Conservation (phyloP, 2,797 vertebrate genomes). For the Acanthurus lineatus region DNA sequence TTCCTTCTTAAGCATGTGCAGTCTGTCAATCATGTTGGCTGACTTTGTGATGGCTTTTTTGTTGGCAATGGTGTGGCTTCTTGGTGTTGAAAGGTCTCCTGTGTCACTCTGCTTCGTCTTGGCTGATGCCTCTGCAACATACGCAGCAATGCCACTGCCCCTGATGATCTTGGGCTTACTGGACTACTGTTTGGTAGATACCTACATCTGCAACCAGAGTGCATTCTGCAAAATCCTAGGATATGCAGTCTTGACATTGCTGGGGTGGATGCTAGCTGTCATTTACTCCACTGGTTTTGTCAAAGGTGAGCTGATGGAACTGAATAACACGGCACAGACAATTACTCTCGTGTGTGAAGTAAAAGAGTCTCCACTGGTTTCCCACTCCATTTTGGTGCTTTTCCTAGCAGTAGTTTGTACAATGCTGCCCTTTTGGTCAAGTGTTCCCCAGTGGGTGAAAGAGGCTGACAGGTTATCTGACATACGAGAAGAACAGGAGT, state of each 20-base stretch:
- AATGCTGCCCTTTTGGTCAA: conserved; percentile 65
- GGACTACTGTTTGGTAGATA: conserved; percentile 64
- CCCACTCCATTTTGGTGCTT: conserved; percentile 44
- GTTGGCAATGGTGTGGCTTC: conserved; percentile 49
- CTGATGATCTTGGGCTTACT: conserved; percentile 68
- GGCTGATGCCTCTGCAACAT: conserved; percentile 67
- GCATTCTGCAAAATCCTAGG: conserved; percentile 30
- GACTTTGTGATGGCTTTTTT: conserved; percentile 62
- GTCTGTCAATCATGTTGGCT: conserved; percentile 73
- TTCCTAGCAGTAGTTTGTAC: conserved; percentile 16
- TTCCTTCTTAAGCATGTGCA: conserved; percentile 71
- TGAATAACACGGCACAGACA: neutral
- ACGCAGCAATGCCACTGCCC: conserved; percentile 75
- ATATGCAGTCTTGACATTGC: conserved; percentile 45
- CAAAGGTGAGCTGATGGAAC: conserved; percentile 2
- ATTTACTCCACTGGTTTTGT: conserved; percentile 43
- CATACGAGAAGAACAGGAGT: conserved; percentile 13
- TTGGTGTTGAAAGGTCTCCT: conserved; percentile 22
- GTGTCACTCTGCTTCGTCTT: conserved; percentile 70
- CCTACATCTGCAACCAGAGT: neutral
- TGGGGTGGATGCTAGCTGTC: conserved; percentile 72
- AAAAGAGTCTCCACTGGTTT: conserved; percentile 47
- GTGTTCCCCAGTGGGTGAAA: conserved; percentile 60
- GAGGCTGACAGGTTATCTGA: conserved; percentile 55
- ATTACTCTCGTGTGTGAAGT: conserved; percentile 68